phyloP scores from a whole-genome alignment of 2,797 vertebrate species.

The Coilia nasus region DNA sequence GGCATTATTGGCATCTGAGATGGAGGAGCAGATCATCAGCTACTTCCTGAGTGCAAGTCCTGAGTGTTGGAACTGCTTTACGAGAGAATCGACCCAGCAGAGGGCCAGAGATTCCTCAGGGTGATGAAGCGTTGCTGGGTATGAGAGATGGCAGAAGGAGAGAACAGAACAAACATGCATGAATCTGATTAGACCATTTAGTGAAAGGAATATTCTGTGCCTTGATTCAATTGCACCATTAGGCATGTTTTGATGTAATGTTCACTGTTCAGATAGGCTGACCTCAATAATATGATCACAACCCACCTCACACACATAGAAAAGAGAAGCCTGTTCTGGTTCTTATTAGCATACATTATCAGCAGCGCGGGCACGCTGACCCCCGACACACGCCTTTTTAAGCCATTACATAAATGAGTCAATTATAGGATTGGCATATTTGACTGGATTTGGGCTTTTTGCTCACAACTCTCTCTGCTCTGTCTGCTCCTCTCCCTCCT shows the following conservation, averaged over 20 bases:
- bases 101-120: too few species aligned
- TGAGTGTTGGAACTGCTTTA: background rate
- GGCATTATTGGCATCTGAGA: too few species aligned
- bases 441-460: background rate
- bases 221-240: background rate
- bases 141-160: background rate
- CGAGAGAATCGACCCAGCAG: background rate
- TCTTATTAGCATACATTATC: background rate
- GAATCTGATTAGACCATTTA: background rate
- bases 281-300: conserved; percentile 4
- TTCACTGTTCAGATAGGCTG: conserved; percentile 1
- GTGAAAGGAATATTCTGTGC: background rate
- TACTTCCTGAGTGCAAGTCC: too few species aligned
- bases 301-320: background rate
- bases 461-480: background rate
- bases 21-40: too few species aligned
- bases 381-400: conserved; percentile 4
- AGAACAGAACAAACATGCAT: background rate
- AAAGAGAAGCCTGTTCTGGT: background rate
- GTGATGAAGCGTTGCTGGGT: too few species aligned
- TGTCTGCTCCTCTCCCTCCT: background rate
- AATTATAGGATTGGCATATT: background rate
- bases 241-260: background rate
- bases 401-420: background rate
- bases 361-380: background rate